Conservation (phyloP, 2,888 invertebrate species). For the Drosophila rellima region DNA sequence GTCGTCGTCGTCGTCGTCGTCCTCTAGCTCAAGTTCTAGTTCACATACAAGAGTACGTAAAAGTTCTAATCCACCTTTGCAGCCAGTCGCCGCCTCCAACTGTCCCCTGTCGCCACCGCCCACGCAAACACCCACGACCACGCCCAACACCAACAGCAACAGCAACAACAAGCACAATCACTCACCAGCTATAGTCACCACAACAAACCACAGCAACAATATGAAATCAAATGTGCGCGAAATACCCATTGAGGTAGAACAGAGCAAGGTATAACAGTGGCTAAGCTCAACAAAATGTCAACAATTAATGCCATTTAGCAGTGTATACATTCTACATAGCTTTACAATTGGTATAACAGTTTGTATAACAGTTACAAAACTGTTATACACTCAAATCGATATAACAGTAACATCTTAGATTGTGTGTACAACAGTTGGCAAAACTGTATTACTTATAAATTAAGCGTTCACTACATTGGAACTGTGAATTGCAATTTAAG, state of each 20-base stretch:
- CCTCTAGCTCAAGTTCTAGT: slow-evolving; percentile 67
- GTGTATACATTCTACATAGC: not conserved
- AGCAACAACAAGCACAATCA: slow-evolving; percentile 57
- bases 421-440: too few relatives aligned
- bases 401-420: too few relatives aligned
- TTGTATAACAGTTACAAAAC: slow-evolving; percentile 3
- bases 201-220: slow-evolving; percentile 64
- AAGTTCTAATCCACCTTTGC: slow-evolving; percentile 80
- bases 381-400: not conserved
- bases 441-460: slow-evolving; percentile 6
- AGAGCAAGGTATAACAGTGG: slow-evolving; percentile 81
- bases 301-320: not conserved
- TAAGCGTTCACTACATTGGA: too few relatives aligned
- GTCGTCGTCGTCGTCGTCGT: slow-evolving; percentile 67
- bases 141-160: slow-evolving; percentile 38
- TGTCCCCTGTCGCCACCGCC: slow-evolving; percentile 54
- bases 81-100: slow-evolving; percentile 62
- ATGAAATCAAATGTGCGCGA: slow-evolving; percentile 81
- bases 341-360: slow-evolving; percentile 12
- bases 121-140: slow-evolving; percentile 39
- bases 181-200: slow-evolving; percentile 33
- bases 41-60: slow-evolving; percentile 83
- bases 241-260: slow-evolving; percentile 85
- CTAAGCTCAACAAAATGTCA: not conserved
- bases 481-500: not conserved